Evolutionary conservation across 2,113 vertebrate species (phyloP).

Genomic region (Stegastes partitus): DNA sequence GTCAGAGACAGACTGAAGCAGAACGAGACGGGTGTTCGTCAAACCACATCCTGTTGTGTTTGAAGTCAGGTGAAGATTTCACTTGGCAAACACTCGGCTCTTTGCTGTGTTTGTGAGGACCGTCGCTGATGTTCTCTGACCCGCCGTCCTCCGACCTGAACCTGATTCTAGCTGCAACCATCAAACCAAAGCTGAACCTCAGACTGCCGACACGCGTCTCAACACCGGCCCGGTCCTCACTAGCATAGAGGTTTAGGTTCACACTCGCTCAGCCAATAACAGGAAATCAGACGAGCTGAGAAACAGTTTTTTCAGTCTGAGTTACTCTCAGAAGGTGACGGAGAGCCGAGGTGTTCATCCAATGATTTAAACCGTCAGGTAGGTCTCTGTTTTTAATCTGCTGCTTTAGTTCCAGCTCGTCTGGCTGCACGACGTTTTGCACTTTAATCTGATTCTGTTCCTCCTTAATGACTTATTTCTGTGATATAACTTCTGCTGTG

Average conservation of each 20-base stretch:
- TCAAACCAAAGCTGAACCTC: too few relatives aligned
- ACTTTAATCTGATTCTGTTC: too few relatives aligned
- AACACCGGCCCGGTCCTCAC: not conserved
- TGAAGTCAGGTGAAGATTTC: conserved; percentile 27
- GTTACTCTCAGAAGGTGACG: not conserved
- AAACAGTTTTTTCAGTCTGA: not conserved
- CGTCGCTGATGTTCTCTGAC: not conserved
- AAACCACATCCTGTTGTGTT: conserved; percentile 69
- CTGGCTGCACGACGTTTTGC: too few relatives aligned
- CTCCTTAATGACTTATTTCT: too few relatives aligned
- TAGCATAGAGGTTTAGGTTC: not conserved
- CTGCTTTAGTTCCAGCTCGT: too few relatives aligned
- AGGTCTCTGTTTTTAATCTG: too few relatives aligned
- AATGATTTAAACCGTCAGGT: too few relatives aligned
- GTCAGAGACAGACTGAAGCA: not conserved
- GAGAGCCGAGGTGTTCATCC: too few relatives aligned
- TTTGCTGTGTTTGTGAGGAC: not conserved
- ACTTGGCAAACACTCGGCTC: not conserved
- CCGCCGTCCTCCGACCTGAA: not conserved
- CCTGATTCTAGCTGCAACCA: not conserved
- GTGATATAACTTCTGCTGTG: too few relatives aligned
- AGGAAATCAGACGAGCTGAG: conserved; percentile 27
- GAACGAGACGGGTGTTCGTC: not conserved
- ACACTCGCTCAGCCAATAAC: conserved; percentile 6
- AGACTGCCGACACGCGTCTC: too few relatives aligned